phyloP scores from a whole-genome alignment of 2,797 vertebrate species.

The Arremon aurantiirostris region DNA sequence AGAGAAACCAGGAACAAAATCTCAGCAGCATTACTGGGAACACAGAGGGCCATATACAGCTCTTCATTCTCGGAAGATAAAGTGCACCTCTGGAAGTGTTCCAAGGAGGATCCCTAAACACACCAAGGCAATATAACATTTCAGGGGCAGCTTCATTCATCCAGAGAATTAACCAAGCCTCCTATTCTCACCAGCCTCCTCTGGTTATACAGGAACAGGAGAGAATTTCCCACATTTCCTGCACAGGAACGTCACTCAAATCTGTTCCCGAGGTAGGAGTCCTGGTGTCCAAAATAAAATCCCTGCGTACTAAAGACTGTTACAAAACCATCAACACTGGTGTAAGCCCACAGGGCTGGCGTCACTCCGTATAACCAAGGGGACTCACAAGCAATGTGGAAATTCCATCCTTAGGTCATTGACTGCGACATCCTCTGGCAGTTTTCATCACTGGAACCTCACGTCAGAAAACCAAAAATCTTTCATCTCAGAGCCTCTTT shows the following conservation, averaged over 20 bases:
- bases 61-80: background rate
- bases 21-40: background rate
- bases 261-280: background rate
- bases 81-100: background rate
- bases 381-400: slow-evolving; percentile 27
- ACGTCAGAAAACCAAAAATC: background rate
- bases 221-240: background rate
- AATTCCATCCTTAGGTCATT: slow-evolving; percentile 57
- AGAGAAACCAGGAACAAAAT: background rate
- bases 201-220: background rate
- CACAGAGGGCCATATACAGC: background rate
- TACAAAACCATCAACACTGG: background rate
- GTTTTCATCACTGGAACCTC: slow-evolving; percentile 19
- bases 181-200: background rate
- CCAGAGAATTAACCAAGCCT: background rate
- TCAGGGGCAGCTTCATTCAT: background rate
- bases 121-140: fast-evolving
- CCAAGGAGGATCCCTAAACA: background rate
- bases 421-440: slow-evolving; percentile 8
- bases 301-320: background rate
- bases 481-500: background rate
- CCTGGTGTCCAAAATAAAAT: background rate
- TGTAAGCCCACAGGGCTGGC: background rate
- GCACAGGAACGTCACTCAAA: background rate
- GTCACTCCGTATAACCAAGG: slow-evolving; percentile 6